Conservation (phyloP, 2,113 vertebrate genomes). For the Bos indicus region DNA sequence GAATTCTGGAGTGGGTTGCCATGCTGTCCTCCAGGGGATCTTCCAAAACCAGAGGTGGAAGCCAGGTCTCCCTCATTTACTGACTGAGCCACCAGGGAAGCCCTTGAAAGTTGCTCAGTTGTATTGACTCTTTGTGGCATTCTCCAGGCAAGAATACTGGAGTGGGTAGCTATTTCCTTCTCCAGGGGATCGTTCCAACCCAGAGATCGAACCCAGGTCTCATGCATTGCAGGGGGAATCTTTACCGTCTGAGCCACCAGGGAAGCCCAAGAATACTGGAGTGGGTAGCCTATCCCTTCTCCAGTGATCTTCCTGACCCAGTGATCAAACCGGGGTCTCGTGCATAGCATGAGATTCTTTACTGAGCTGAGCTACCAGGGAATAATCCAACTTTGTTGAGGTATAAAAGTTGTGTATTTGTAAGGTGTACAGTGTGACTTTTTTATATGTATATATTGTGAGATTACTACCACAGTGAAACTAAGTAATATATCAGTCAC, state of each 20-base stretch:
- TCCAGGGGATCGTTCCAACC: background rate
- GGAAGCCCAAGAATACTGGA: background rate
- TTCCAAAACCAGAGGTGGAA: background rate
- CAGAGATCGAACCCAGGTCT: background rate
- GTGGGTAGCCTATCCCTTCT: background rate
- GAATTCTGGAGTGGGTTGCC: background rate
- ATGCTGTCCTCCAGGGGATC: background rate
- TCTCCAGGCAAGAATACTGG: background rate
- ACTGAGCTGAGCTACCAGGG: background rate
- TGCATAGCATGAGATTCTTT: background rate
- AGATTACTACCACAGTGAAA: background rate
- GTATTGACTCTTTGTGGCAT: background rate
- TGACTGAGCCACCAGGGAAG: background rate
- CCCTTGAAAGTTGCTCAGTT: background rate
- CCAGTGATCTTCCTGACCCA: background rate
- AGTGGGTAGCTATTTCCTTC: background rate
- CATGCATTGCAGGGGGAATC: background rate
- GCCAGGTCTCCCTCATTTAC: background rate
- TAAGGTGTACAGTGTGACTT: background rate
- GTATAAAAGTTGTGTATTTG: background rate
- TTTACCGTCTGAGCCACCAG: background rate
- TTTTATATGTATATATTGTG: background rate
- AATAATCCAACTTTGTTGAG: background rate
- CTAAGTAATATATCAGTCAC: background rate
- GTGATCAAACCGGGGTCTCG: background rate